Conservation (phyloP, 2,888 invertebrate species). For the Dasysyrphus albostriatus region DNA sequence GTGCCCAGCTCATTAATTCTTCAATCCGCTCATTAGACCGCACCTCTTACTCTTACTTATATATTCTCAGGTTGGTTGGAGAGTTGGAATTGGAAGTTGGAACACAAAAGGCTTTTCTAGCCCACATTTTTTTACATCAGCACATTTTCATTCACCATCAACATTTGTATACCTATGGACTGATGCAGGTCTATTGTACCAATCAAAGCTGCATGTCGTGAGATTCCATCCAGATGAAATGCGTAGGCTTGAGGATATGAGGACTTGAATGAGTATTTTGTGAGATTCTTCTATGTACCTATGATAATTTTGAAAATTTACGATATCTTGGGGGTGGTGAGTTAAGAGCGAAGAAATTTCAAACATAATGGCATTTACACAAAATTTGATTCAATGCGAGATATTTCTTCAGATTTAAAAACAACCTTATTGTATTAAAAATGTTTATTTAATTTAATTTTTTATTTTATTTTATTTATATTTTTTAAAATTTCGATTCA, state of each 20-base stretch:
- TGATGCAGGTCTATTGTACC: slow-evolving; percentile 52
- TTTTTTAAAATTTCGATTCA: too few relatives aligned
- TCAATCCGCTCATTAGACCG: slow-evolving; percentile 68
- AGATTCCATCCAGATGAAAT: slow-evolving; percentile 8
- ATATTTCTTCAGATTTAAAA: too few relatives aligned
- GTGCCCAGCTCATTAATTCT: slow-evolving; percentile 56
- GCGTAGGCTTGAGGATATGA: slow-evolving; percentile 53
- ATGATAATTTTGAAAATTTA: slow-evolving; percentile 25
- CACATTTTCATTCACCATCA: background rate
- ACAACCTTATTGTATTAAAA: too few relatives aligned
- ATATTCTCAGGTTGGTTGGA: slow-evolving; percentile 3
- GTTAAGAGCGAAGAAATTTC: too few relatives aligned
- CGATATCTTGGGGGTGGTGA: too few relatives aligned
- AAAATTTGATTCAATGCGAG: too few relatives aligned
- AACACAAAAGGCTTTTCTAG: slow-evolving; percentile 30
- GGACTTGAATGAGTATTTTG: slow-evolving; percentile 36
- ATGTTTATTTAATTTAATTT: too few relatives aligned
- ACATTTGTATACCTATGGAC: background rate
- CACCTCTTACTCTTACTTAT: slow-evolving; percentile 66
- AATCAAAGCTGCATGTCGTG: slow-evolving; percentile 47
- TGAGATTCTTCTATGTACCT: background rate
- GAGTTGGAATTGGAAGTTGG: background rate
- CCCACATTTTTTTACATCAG: slow-evolving; percentile 57
- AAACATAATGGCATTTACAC: too few relatives aligned
- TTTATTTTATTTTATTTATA: too few relatives aligned